Conservation (phyloP, 2,888 invertebrate genomes). For the Glaucopsyche alexis region DNA sequence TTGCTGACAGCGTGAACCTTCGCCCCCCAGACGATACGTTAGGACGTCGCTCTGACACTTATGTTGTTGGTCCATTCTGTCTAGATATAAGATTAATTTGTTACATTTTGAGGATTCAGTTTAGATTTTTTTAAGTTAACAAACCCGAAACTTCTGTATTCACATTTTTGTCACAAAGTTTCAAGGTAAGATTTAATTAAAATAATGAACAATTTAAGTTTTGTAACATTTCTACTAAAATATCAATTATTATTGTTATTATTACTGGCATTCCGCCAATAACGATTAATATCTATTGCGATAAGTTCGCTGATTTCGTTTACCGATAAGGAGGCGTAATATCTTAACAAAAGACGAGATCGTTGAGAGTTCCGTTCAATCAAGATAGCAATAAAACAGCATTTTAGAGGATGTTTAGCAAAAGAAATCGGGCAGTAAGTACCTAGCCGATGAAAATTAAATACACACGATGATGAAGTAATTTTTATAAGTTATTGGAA, state of each 20-base stretch:
- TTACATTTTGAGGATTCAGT: not conserved
- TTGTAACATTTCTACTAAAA: not conserved
- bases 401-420: too few species aligned
- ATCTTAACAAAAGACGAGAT: conserved; percentile 4
- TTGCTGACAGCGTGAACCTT: conserved; percentile 47
- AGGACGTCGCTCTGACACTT: conserved; percentile 50
- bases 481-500: too few species aligned
- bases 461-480: too few species aligned
- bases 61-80: conserved; percentile 56
- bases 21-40: conserved; percentile 48
- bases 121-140: too few species aligned
- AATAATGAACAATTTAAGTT: too few species aligned
- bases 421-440: too few species aligned
- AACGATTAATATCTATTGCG: not conserved
- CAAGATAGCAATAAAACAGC: not conserved
- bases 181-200: too few species aligned
- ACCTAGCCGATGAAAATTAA: too few species aligned
- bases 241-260: not conserved
- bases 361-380: not conserved
- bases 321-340: not conserved
- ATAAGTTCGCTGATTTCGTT: not conserved
- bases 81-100: not conserved
- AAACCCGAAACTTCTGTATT: too few species aligned
- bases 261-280: not conserved
- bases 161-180: too few species aligned